Percentiles rank a stretch among this genome's conserved stretches.
phyloP scores from a whole-genome alignment of 2,888 invertebrate genomes.

The Pseudococcus longispinus region DNA sequence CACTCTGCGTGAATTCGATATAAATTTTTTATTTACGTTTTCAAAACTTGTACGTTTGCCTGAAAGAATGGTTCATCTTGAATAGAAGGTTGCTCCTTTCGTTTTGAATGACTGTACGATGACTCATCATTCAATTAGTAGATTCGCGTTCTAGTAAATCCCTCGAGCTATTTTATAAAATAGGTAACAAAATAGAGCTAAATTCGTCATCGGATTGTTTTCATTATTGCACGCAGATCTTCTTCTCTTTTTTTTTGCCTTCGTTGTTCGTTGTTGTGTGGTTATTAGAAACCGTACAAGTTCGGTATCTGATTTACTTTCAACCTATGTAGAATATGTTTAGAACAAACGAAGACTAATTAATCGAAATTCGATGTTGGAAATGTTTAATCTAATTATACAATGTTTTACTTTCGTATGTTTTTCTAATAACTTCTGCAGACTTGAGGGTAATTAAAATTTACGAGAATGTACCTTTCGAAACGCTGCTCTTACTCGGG shows the following conservation, averaged over 20 bases:
- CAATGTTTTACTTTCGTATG: not conserved
- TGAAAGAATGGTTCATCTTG: not conserved
- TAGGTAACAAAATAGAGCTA: not conserved
- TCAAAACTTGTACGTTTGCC: not conserved
- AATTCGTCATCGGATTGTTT: not conserved
- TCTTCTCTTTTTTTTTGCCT: not conserved
- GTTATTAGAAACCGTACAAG: not conserved
- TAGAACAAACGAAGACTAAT: not conserved
- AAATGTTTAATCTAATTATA: not conserved
- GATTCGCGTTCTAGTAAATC: not conserved
- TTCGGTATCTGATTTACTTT: not conserved
- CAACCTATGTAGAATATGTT: not conserved
- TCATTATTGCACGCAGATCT: not conserved
- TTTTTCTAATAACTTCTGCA: not conserved
- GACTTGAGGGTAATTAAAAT: not conserved
- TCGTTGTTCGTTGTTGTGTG: not conserved
- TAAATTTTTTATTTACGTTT: not conserved
- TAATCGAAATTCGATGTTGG: not conserved
- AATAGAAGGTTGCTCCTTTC: constrained; percentile 32
- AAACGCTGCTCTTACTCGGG: not conserved
- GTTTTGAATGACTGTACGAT: constrained; percentile 8
- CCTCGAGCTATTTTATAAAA: not conserved
- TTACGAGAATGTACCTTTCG: not conserved
- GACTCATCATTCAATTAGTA: constrained; percentile 12
- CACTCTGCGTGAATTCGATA: not conserved